A percentile compares a stretch with the other conserved stretches of the same genome.
phyloP scores from a whole-genome alignment of 2,113 vertebrate species.

The Numida meleagris region DNA sequence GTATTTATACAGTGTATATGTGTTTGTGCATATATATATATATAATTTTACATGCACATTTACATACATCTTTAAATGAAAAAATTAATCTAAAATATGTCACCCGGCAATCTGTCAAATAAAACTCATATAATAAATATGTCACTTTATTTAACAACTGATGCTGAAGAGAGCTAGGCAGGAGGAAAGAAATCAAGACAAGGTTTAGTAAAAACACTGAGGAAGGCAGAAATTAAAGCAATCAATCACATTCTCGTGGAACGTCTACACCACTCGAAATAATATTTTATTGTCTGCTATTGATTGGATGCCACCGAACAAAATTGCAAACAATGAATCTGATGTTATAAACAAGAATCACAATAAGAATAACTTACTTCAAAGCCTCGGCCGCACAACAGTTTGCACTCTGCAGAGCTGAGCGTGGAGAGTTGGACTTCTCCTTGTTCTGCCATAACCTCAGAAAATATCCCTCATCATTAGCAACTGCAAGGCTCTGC shows the following conservation, averaged over 20 bases:
- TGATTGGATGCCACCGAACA: conserved; percentile 72
- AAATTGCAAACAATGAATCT: conserved; percentile 77
- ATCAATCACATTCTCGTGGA: conserved; percentile 73
- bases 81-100: conserved; percentile 62
- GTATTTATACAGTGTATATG: neutral
- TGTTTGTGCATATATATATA: neutral
- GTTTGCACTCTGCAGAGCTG: neutral
- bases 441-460: neutral
- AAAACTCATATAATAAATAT: conserved; percentile 78
- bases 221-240: conserved; percentile 78
- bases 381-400: neutral
- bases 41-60: conserved; percentile 37
- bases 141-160: conserved; percentile 76
- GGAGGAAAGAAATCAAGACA: conserved; percentile 69
- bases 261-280: conserved; percentile 67
- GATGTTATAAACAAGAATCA: conserved; percentile 67
- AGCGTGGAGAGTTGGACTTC: neutral
- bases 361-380: conserved; percentile 61
- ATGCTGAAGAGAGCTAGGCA: conserved; percentile 63
- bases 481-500: neutral
- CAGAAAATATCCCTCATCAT: neutral
- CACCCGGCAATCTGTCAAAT: conserved; percentile 67
- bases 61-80: conserved; percentile 30
- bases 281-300: conserved; percentile 78
- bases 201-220: conserved; percentile 65